Evolutionary conservation across 1,140 invertebrate genomes (phyloP).

Genomic region (Aradophagus sp.): DNA sequence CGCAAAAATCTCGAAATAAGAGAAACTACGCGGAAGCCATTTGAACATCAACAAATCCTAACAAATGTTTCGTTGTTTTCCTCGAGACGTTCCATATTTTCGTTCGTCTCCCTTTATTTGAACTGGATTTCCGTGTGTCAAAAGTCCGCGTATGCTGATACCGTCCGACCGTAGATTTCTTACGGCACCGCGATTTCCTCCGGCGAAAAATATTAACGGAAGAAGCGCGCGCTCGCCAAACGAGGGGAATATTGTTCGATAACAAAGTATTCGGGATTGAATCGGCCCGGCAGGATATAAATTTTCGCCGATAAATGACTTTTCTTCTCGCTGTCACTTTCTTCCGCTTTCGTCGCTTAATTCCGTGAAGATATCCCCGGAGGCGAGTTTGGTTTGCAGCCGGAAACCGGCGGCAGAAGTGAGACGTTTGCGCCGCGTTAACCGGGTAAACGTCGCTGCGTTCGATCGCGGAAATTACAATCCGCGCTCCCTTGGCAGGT

Average conservation of each 20-base stretch:
- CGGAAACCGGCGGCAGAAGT: conserved; percentile 26
- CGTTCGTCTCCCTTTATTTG: conserved; percentile 6
- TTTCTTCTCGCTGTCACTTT: conserved; percentile 18
- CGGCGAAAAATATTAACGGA: background rate
- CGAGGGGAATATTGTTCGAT: background rate
- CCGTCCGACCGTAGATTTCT: background rate
- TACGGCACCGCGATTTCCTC: conserved; percentile 1
- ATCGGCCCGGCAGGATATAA: conserved; percentile 20
- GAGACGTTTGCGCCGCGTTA: conserved; percentile 23
- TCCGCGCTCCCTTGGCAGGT: conserved; percentile 19
- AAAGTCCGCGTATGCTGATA: background rate
- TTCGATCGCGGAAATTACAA: conserved; percentile 55
- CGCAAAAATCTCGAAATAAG: no score
- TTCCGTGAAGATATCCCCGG: conserved; percentile 31
- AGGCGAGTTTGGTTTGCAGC: conserved; percentile 23
- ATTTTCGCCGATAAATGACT: conserved; percentile 42
- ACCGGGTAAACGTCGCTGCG: conserved; percentile 25
- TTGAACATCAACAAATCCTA: no score
- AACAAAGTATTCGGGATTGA: conserved; percentile 23
- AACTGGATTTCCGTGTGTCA: background rate
- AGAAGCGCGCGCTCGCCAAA: background rate
- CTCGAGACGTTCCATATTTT: conserved; percentile 10
- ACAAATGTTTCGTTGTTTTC: no score
- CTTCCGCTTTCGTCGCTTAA: conserved; percentile 21
- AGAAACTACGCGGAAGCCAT: no score